phyloP scores from a whole-genome alignment of 2,797 vertebrate genomes.

The Eulemur albifrons region DNA sequence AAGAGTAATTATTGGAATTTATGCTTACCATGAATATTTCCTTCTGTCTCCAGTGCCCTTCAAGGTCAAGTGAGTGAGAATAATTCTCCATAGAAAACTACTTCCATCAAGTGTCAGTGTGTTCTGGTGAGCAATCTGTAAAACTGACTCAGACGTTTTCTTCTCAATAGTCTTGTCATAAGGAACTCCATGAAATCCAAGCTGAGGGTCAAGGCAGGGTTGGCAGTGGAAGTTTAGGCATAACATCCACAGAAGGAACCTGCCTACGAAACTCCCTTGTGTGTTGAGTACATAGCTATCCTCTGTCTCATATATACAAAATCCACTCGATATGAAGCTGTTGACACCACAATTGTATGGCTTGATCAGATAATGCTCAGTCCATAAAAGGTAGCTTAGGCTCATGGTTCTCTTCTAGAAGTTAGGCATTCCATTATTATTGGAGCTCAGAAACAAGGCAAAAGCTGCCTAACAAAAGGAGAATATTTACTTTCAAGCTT shows the following conservation, averaged over 20 bases:
- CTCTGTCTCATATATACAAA: not conserved
- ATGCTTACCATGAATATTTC: not conserved
- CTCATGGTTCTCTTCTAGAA: not conserved
- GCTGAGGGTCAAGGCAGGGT: not conserved
- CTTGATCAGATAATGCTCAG: not conserved
- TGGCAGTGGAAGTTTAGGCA: not conserved
- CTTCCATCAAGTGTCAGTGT: not conserved
- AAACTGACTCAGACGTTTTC: not conserved
- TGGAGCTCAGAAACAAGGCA: not conserved
- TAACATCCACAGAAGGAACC: not conserved
- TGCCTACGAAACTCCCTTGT: not conserved
- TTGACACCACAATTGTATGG: not conserved
- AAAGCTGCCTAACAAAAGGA: constrained; percentile 23
- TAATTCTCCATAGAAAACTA: not conserved
- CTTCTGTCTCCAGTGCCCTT: not conserved
- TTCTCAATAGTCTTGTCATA: not conserved
- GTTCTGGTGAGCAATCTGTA: not conserved
- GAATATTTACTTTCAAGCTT: constrained; percentile 58
- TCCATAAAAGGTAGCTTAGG: not conserved
- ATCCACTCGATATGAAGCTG: not conserved
- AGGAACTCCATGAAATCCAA: not conserved
- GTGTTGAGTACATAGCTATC: not conserved
- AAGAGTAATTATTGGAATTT: not conserved
- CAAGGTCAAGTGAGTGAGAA: not conserved
- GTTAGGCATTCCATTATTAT: not conserved